These are phyloP conservation scores for Phytoseiulus persimilis DNA, from an alignment of 2,888 invertebrate species.

Conservation along the genomic window DNA sequence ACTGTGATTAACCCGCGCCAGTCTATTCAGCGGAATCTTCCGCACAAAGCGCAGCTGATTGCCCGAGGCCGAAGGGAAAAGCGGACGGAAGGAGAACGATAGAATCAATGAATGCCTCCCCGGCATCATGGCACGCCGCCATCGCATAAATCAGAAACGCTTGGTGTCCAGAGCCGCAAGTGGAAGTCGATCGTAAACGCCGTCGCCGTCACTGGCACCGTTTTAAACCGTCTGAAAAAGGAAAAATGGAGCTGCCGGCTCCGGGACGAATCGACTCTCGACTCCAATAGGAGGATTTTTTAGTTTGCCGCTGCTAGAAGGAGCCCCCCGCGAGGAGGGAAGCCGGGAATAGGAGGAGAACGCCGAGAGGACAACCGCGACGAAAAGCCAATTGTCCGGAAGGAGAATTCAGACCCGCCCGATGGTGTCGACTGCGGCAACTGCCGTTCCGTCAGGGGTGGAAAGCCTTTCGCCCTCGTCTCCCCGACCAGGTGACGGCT, in stretches of 20 bases:
- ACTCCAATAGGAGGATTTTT: not conserved
- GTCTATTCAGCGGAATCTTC: not conserved
- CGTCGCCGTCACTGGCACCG: not conserved
- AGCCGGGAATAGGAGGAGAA: not conserved
- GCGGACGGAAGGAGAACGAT: not conserved
- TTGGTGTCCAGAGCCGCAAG: not conserved
- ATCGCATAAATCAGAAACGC: not conserved
- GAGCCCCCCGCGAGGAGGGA: not conserved
- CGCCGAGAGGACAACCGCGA: not conserved
- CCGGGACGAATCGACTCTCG: not conserved
- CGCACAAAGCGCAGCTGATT: not conserved
- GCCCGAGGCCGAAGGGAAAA: not conserved
- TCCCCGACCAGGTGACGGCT: no score
- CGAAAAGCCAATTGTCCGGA: no score
- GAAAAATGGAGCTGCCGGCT: not conserved
- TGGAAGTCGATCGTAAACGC: not conserved
- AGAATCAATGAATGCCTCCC: not conserved
- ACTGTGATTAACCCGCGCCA: not conserved
- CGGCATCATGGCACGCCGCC: not conserved
- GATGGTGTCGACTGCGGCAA: no score
- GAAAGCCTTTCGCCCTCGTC: no score
- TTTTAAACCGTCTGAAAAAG: not conserved
- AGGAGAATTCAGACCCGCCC: no score
- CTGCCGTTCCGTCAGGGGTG: no score
- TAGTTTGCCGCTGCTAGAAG: not conserved